Percentiles rank a stretch among this genome's conserved stretches.
Conservation (phyloP, 2,888 invertebrate species). For the Neoaliturus tenellus region DNA sequence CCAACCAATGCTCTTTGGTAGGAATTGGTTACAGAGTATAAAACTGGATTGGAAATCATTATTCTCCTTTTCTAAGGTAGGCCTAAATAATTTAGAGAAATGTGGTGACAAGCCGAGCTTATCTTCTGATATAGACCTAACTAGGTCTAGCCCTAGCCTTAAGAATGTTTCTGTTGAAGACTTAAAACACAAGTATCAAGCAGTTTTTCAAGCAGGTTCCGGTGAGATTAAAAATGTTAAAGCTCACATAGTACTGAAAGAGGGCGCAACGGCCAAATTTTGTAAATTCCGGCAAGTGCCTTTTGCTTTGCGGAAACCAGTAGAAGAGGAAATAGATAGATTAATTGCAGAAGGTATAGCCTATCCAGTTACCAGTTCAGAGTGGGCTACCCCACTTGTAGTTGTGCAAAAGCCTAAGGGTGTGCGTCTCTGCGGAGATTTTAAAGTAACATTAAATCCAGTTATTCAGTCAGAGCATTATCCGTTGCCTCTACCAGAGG, state of each 20-base stretch:
- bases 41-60: neutral
- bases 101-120: neutral
- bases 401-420: too few species aligned
- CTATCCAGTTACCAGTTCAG: slow-evolving; percentile 43
- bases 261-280: too few species aligned
- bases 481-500: slow-evolving; percentile 67
- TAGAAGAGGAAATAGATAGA: too few species aligned
- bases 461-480: slow-evolving; percentile 66
- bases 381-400: too few species aligned
- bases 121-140: too few species aligned
- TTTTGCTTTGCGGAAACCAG: neutral
- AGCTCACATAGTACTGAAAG: too few species aligned
- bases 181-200: slow-evolving; percentile 2
- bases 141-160: neutral
- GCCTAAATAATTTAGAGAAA: neutral
- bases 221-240: too few species aligned
- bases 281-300: slow-evolving; percentile 31
- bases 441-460: slow-evolving; percentile 67
- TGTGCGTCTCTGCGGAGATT: too few species aligned
- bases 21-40: neutral
- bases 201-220: too few species aligned
- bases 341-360: too few species aligned
- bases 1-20: neutral
- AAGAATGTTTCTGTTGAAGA: neutral
- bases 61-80: neutral